Evolutionary conservation across 2,797 vertebrate genomes (phyloP).

Genomic region (Arrhamphus sclerolepis): DNA sequence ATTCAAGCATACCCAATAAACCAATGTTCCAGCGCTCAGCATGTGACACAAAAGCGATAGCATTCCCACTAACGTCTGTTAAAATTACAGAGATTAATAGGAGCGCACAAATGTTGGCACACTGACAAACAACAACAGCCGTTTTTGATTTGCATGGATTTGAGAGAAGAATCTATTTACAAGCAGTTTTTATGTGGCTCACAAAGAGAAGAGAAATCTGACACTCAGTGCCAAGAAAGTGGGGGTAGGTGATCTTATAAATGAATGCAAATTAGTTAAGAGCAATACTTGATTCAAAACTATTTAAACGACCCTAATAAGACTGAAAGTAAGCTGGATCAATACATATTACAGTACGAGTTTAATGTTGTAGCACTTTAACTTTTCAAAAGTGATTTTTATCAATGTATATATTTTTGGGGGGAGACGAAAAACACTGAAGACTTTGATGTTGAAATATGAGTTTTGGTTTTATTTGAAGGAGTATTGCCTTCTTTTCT

Average conservation of each 20-base stretch:
- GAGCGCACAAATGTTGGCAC: slow-evolving; percentile 40
- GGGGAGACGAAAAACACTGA: too few relatives aligned
- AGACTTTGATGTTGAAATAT: too few relatives aligned
- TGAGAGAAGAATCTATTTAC: slow-evolving; percentile 57
- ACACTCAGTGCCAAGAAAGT: too few relatives aligned
- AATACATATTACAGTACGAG: not conserved
- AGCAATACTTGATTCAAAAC: too few relatives aligned
- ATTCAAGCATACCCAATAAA: slow-evolving; percentile 77
- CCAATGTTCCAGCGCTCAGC: slow-evolving; percentile 53
- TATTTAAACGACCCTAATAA: too few relatives aligned
- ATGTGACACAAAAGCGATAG: slow-evolving; percentile 73
- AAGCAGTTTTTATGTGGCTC: slow-evolving; percentile 48
- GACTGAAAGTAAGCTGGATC: not conserved
- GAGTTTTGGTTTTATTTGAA: too few relatives aligned
- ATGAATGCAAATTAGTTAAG: too few relatives aligned
- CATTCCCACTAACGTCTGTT: slow-evolving; percentile 64
- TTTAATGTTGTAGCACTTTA: too few relatives aligned
- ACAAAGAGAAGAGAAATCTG: slow-evolving; percentile 13
- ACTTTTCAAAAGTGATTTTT: too few relatives aligned
- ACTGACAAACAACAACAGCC: slow-evolving; percentile 64
- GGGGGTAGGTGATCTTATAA: too few relatives aligned
- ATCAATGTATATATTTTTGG: too few relatives aligned
- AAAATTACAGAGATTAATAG: slow-evolving; percentile 79
- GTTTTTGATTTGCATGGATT: slow-evolving; percentile 70
- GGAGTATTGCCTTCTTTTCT: too few relatives aligned